Evolutionary conservation across 30 jellyfish, hydroid and myxozoan species (phyloP), one percentile per base, ranked within the genome.

Genomic region (Turritopsis dohrnii): DNA sequence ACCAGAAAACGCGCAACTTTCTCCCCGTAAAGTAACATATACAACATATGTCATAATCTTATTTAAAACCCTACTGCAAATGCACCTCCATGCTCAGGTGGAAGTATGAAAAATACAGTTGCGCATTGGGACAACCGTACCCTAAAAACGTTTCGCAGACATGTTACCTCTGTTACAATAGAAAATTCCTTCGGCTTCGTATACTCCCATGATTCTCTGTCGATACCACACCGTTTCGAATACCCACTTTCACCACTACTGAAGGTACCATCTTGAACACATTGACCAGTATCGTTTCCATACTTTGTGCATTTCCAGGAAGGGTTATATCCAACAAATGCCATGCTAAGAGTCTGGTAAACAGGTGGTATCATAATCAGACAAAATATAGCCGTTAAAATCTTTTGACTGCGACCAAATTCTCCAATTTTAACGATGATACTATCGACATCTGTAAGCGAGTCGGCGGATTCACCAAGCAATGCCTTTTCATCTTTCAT

Each of bases 311-410:
- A 82, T 54, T 22, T 82, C 89, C 89, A 82, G 20, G 89, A 31
- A 29, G 89, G 85, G 66, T 82, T 71, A 31, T 28, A 23, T 0
- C 86, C 99, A 5, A 81, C 96, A 53, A 94, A 94, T 26, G 96
- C 81, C 79, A 88, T 88, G 30, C 88, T 60, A 72, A 94, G 76
- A 7, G 96, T 82, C 65, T 94, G 99, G 71, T 85, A 89, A 24
- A 96, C 84, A 65, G 92, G 84, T 5, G 99, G 96, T 9, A 94
- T 80, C 60, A 88, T 89, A 83, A 89, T 74, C 72, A 89, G 54
- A 60, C 96, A 86, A 82, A 94, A 94, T 83, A 85, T 26, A 22
- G 82, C 65, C 65, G 83, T 88, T 41, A 88, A 66, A 19, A 83
- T 26, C 16, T 66, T 84, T 71, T 94, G 99, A 81, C 83, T 21